Evolutionary conservation across 2,888 invertebrate genomes (phyloP).

Genomic region (Pterobdella sp.): DNA sequence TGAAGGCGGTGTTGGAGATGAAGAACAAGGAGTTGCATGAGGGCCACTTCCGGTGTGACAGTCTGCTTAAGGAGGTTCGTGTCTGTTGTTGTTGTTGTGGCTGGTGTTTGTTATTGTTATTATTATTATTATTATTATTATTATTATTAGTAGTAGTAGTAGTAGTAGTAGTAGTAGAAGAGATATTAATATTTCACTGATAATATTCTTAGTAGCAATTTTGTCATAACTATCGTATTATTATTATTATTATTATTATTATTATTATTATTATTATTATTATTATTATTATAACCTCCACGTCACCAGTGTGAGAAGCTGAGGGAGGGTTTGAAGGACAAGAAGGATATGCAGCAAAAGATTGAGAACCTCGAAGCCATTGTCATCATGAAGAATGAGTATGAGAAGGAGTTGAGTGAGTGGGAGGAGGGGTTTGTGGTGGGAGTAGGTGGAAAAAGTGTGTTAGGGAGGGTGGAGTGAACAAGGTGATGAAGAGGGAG

Average conservation of each 20-base stretch:
- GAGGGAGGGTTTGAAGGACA: slow-evolving; percentile 64
- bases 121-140: no score
- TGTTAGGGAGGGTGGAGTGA: background rate
- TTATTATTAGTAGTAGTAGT: no score
- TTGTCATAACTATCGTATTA: background rate
- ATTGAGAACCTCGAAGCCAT: slow-evolving; percentile 76
- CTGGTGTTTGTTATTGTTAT: no score
- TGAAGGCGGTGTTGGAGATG: slow-evolving; percentile 78
- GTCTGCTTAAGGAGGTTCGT: slow-evolving; percentile 63
- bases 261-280: slow-evolving; percentile 6
- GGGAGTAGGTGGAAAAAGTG: background rate
- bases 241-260: background rate
- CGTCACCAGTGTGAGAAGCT: slow-evolving; percentile 60
- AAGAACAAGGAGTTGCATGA: slow-evolving; percentile 76
- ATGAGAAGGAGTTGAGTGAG: slow-evolving; percentile 55
- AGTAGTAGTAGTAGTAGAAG: background rate
- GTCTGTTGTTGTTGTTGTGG: no score
- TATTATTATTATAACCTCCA: background rate
- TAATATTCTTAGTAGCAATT: background rate
- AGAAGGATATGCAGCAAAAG: slow-evolving; percentile 68
- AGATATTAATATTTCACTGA: background rate
- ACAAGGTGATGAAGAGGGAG: background rate
- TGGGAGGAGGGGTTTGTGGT: background rate
- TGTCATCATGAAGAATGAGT: slow-evolving; percentile 62
- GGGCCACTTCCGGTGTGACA: slow-evolving; percentile 56